A percentile compares a stretch with the other conserved stretches of the same genome.
phyloP scores from a whole-genome alignment of 2,113 vertebrate genomes.

The Cardinalis cardinalis region DNA sequence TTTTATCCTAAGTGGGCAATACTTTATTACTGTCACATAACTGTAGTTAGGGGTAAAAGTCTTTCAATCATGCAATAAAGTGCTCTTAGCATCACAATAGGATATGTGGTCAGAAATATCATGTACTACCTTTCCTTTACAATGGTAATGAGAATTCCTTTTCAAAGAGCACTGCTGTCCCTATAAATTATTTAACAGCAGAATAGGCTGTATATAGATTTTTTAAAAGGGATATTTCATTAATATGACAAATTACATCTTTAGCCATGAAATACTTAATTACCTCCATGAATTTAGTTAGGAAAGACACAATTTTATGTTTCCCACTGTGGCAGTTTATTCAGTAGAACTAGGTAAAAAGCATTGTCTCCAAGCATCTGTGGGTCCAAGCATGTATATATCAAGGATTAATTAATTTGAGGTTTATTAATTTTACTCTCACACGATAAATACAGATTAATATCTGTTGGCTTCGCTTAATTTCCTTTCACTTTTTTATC shows the following conservation, averaged over 20 bases:
- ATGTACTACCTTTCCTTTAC: not conserved
- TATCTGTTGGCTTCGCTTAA: not conserved
- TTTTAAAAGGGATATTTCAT: slow-evolving; percentile 42
- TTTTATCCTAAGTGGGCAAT: not conserved
- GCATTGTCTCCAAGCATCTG: not conserved
- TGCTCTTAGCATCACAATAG: not conserved
- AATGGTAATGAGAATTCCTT: not conserved
- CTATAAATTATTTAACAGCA: slow-evolving; percentile 5
- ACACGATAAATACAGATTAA: not conserved
- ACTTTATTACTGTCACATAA: not conserved
- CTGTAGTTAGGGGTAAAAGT: not conserved
- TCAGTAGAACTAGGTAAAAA: not conserved
- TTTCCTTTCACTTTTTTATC: not conserved
- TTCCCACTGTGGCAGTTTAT: not conserved
- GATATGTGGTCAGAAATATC: not conserved
- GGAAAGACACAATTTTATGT: not conserved
- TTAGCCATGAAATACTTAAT: not conserved
- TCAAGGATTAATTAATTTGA: not conserved
- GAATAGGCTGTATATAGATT: not conserved
- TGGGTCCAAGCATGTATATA: not conserved
- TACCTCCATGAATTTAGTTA: not conserved
- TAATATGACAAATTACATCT: slow-evolving; percentile 40
- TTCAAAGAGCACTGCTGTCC: not conserved
- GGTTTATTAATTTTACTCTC: not conserved
- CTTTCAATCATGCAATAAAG: not conserved